These are phyloP conservation scores for Melolontha melolontha DNA, from an alignment of 2,888 invertebrate genomes.

Conservation along the genomic window DNA sequence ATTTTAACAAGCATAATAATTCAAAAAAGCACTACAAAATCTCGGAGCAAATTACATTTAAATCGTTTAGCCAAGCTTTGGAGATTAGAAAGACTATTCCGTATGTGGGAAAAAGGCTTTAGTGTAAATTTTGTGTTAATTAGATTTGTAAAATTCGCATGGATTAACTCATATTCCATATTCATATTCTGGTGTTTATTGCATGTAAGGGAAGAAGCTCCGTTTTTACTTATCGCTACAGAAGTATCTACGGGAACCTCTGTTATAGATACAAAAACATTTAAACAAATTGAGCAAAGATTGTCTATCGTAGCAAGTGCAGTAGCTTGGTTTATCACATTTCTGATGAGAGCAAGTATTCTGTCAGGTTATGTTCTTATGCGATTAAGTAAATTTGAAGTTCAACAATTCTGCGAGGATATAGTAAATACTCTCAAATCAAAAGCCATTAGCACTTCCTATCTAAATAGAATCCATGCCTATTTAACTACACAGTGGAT, in stretches of 20 bases:
- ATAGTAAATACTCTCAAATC: slow-evolving; percentile 22
- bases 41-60: slow-evolving; percentile 14
- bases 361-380: slow-evolving; percentile 26
- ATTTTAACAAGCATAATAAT: slow-evolving; percentile 28
- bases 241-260: slow-evolving; percentile 30
- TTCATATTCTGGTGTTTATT: slow-evolving; percentile 36
- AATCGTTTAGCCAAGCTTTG: slow-evolving; percentile 39
- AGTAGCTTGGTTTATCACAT: slow-evolving; percentile 7
- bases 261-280: background rate
- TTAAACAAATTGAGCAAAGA: background rate
- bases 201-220: background rate
- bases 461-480: slow-evolving; percentile 20
- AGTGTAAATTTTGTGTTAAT: slow-evolving; percentile 32
- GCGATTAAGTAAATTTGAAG: slow-evolving; percentile 15
- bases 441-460: slow-evolving; percentile 6
- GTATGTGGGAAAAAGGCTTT: slow-evolving; percentile 36
- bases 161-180: slow-evolving; percentile 23
- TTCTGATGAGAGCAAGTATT: slow-evolving; percentile 37
- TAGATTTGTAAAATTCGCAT: slow-evolving; percentile 28
- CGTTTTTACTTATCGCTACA: slow-evolving; percentile 24
- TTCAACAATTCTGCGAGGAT: slow-evolving; percentile 25
- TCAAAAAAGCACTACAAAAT: background rate
- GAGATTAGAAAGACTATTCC: slow-evolving; percentile 31
- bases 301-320: background rate
- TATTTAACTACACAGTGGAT: slow-evolving; percentile 46